Base-by-base conservation (phyloP, 2,113 vertebrate genomes). In the Nothoprocta pentlandii region DNA sequence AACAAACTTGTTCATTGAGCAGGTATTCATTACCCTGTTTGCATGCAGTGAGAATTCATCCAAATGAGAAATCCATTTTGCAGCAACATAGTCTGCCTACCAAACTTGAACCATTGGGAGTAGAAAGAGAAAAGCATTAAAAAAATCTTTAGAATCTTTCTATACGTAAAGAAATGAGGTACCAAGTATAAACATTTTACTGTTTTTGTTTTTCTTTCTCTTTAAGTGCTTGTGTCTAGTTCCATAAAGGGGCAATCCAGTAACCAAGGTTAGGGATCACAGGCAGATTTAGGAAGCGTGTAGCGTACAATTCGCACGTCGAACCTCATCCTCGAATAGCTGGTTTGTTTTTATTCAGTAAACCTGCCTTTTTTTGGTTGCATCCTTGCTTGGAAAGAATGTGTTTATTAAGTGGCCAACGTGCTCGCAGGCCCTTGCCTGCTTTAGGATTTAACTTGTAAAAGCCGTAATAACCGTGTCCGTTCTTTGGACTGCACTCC, bases 71-170 rank as follows among this genome's bases (percentile, higher is more conserved):
- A 85, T 71, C 69, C 58, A 51, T 73, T 34, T 53, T 87, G 53
- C 54, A 86, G 82, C 36, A 90, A 79, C 58, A 46, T 74, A 90
- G 86, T 92, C 89, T 95, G 69, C 47, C 90, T 90, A 83, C 32
- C 62, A 84, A 92, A 94, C 8, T 76, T 42, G 61, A n/a, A 15
- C 10, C 46, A n/a, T 3, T 26, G n/a, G 36, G n/a, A 83, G 69
- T 14, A 61, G 41, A 9, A 69, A 10, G 47, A 49, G 21, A 91
- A 73, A 56, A 32, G 3, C 10, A 42, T 58, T 41, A 8, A 12
- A 21, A 12, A 34, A 25, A 68, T 63, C 47, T 36, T 42, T 39
- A 83, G 11, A 77, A 46, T 87, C 4, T 16, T 28, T 23, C 2
- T 34, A 23, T 67, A 82, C 83, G n/a, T 78, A 83, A 75, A 10